Conservation (phyloP, 2,797 vertebrate species). For the Helarctos malayanus region DNA sequence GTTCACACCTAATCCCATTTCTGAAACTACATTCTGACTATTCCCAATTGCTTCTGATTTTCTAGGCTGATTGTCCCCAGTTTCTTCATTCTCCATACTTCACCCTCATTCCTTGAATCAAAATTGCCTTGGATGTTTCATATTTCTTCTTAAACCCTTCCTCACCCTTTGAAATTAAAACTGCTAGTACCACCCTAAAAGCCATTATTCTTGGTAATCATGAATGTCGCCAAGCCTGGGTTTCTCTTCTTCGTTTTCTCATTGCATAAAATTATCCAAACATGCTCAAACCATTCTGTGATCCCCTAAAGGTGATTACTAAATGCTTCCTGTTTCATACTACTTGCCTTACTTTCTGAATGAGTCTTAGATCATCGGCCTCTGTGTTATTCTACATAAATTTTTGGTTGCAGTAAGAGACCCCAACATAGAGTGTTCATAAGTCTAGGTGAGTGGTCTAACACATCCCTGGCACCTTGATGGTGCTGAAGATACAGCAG, state of each 20-base stretch:
- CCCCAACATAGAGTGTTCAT: background rate
- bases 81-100: background rate
- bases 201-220: background rate
- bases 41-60: background rate
- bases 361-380: background rate
- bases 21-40: background rate
- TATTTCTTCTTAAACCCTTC: background rate
- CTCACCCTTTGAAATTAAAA: background rate
- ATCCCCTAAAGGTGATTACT: background rate
- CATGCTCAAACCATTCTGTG: background rate
- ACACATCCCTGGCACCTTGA: rapidly evolving
- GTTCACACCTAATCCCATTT: background rate
- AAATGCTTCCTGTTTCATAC: background rate
- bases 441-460: background rate
- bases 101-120: background rate
- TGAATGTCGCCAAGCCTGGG: background rate
- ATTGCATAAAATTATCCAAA: background rate
- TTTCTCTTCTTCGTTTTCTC: background rate
- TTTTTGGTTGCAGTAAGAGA: background rate
- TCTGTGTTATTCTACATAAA: background rate
- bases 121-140: background rate
- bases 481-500: background rate
- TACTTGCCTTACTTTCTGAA: background rate
- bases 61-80: background rate
- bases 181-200: background rate